A percentile compares a stretch with the other conserved stretches of the same genome.
phyloP scores from a whole-genome alignment of 1,140 invertebrate species.

The Physella acuta region DNA sequence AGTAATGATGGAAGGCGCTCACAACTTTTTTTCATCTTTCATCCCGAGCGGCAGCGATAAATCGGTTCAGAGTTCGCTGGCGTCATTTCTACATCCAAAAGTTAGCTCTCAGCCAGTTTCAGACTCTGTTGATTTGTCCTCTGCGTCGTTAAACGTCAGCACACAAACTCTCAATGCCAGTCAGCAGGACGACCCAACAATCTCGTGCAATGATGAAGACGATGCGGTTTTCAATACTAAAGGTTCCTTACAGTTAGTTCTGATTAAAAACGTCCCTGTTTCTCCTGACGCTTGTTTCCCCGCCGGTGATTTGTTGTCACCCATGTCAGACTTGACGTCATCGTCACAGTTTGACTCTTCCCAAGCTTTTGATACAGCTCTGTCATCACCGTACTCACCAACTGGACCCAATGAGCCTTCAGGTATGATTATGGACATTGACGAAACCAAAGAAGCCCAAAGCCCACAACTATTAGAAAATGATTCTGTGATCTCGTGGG shows the following conservation, averaged over 20 bases:
- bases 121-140: neutral
- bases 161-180: too few species aligned
- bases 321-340: neutral
- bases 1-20: slow-evolving; percentile 3
- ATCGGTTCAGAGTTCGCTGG: neutral
- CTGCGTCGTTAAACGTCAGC: neutral
- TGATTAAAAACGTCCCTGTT: neutral
- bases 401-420: too few species aligned
- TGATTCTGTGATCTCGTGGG: too few species aligned
- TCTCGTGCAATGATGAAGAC: neutral
- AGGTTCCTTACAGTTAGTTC: neutral
- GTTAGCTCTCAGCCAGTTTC: neutral
- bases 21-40: slow-evolving; percentile 17
- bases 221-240: neutral
- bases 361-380: neutral
- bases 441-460: too few species aligned
- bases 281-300: neutral
- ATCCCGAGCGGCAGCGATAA: slow-evolving; percentile 2
- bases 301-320: neutral
- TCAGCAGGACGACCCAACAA: neutral
- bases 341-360: neutral
- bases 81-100: neutral
- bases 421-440: too few species aligned
- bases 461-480: too few species aligned
- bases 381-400: neutral